Evolutionary conservation across 2,113 vertebrate species (phyloP).

Genomic region (Copsychus sechellarum): DNA sequence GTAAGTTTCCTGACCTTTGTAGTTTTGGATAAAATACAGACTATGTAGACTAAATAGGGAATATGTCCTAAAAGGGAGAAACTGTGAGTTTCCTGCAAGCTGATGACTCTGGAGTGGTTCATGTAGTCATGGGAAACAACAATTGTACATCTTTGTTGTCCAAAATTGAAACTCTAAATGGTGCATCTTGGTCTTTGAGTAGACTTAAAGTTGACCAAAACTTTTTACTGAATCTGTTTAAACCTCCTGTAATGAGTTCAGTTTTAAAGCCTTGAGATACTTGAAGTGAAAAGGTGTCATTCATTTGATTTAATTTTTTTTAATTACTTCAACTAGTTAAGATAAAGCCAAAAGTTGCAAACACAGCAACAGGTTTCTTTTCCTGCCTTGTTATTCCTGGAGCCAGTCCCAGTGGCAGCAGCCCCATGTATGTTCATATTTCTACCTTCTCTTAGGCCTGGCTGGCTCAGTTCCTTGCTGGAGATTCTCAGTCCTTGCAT

Average conservation of each 20-base stretch:
- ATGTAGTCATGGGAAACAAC: rapidly evolving
- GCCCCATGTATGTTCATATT: background rate
- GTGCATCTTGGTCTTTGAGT: background rate
- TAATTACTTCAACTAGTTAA: background rate
- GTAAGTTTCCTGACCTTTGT: background rate
- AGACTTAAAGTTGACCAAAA: background rate
- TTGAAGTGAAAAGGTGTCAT: background rate
- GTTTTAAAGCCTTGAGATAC: background rate
- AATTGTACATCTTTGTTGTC: background rate
- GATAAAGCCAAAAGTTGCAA: background rate
- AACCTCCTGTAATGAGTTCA: background rate
- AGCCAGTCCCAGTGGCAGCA: background rate
- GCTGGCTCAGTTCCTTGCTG: background rate
- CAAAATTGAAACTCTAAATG: background rate
- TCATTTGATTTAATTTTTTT: background rate
- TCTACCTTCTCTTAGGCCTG: background rate
- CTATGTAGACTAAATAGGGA: background rate
- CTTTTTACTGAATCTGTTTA: background rate
- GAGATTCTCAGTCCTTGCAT: background rate
- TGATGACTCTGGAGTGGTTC: background rate
- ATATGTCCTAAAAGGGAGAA: background rate
- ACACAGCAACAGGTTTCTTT: background rate
- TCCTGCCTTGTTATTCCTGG: background rate
- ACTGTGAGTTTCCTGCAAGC: background rate
- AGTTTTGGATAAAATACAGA: background rate